Evolutionary conservation across 2,113 vertebrate species (phyloP).

Genomic region (Accipiter virgatus): DNA sequence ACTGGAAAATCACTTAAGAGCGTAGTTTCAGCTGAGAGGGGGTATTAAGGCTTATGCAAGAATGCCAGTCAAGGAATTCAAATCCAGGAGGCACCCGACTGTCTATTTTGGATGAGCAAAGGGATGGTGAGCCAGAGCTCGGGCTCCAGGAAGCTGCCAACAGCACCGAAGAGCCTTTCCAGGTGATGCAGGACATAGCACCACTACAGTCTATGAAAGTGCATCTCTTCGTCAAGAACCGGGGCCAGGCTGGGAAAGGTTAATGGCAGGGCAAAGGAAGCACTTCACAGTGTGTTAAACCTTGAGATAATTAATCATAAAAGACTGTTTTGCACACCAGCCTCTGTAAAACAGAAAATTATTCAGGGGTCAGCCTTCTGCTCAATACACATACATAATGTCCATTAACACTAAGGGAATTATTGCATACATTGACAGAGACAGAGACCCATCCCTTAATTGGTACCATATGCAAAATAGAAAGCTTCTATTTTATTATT

Average conservation of each 20-base stretch:
- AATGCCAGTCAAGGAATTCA: neutral
- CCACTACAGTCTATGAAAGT: neutral
- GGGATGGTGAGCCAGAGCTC: neutral
- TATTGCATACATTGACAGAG: neutral
- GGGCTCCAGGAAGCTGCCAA: neutral
- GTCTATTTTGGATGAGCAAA: neutral
- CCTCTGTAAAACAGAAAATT: neutral
- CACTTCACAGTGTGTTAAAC: neutral
- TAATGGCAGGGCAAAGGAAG: neutral
- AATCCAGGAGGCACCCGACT: neutral
- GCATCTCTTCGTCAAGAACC: neutral
- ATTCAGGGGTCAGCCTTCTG: neutral
- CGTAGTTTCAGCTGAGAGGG: neutral
- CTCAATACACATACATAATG: neutral
- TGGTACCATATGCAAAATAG: neutral
- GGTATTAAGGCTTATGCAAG: neutral
- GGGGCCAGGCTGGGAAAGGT: neutral
- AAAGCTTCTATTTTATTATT: neutral
- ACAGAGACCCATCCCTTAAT: neutral
- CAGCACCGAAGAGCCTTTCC: neutral
- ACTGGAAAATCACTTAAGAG: neutral
- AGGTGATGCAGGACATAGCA: neutral
- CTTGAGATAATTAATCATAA: neutral
- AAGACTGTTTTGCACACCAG: neutral
- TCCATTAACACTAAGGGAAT: neutral